Evolutionary conservation across 1,140 invertebrate species (phyloP), one percentile per base, ranked within the genome.

Genomic region (Bicyclus anynana): DNA sequence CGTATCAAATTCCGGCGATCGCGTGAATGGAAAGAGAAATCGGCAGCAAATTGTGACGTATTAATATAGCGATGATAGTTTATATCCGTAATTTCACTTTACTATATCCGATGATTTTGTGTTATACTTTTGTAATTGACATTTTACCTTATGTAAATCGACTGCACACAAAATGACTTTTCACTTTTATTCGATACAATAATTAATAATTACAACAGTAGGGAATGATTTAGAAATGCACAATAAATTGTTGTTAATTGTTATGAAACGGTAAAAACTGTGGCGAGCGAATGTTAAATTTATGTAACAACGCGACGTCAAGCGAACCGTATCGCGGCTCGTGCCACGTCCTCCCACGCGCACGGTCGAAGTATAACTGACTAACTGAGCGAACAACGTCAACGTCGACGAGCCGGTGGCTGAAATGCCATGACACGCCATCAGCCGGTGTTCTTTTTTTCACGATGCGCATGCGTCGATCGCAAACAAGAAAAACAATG

Each of bases 341-440:
- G 53, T 55, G 59, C 47, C 51, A 71, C 77, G 70, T 71, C 59
- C 37, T 27, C 51, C 26, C 67, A 44, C 61, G 66, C 63, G 66
- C 70, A 62, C 70, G 52, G 49, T 35, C 58, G 42, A 69, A 66
- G 59, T 57, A 48, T 62, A 67, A 82, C 79, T 80, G 65, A 78
- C 50, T 23, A 37, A 53, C 40, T 33, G 27, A n/a, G n/a, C n/a
- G n/a, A n/a, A n/a, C n/a, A n/a, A n/a, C n/a, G n/a, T n/a, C n/a
- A n/a, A n/a, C n/a, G n/a, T n/a, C n/a, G n/a, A 47, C 35, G 40
- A 40, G 37, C 9, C 16, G 13, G 13, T 40, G 12, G 37, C 16
- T 12, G 20, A 33, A 48, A 60, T 51, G 57, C 42, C 49, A 49
- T 42, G 23, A 21, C 37, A 56, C 23, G 54, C 33, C 46, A 59